Conservation (phyloP, 37 sponge, comb jelly and placozoan species). For the Halisarca cf. caerulea region DNA sequence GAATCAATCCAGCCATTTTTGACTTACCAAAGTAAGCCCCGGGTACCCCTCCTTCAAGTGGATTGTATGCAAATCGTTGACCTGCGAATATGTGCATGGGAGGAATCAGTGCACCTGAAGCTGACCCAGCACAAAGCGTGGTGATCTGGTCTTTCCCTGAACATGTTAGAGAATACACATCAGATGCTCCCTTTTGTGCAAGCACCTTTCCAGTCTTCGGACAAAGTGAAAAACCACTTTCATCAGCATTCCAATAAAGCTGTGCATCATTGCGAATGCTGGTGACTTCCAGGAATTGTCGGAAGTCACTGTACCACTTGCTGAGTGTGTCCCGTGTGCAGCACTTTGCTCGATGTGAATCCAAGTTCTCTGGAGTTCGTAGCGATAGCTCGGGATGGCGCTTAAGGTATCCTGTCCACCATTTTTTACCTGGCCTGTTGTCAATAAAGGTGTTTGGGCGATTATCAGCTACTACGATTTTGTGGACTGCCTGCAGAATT, state of each 20-base stretch:
- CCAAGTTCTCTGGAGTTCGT: neutral
- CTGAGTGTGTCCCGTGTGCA: neutral
- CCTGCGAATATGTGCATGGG: conserved; percentile 61
- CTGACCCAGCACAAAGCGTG: conserved; percentile 30
- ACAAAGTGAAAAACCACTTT: conserved; percentile 44
- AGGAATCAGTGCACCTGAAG: conserved; percentile 34
- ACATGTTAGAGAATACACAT: conserved; percentile 18
- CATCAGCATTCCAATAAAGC: conserved; percentile 49
- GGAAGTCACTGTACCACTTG: neutral
- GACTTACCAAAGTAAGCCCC: conserved; percentile 55
- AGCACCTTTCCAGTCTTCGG: conserved; percentile 40
- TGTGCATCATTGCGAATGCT: conserved; percentile 1
- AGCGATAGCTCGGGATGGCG: neutral
- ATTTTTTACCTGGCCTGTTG: conserved; percentile 31
- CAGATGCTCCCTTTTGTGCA: neutral
- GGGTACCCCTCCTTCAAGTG: conserved; percentile 28
- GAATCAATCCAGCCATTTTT: conserved; percentile 49
- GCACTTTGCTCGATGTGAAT: neutral
- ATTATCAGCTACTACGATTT: conserved; percentile 15
- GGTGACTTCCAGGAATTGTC: neutral
- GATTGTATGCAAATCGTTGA: conserved; percentile 36
- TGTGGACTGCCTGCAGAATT: conserved; percentile 9
- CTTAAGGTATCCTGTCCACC: conserved; percentile 30
- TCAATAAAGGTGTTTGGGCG: conserved; percentile 37
- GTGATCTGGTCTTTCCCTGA: conserved; percentile 39